Conservation (phyloP, 2,113 vertebrate genomes). For the Sapayoa aenigma region DNA sequence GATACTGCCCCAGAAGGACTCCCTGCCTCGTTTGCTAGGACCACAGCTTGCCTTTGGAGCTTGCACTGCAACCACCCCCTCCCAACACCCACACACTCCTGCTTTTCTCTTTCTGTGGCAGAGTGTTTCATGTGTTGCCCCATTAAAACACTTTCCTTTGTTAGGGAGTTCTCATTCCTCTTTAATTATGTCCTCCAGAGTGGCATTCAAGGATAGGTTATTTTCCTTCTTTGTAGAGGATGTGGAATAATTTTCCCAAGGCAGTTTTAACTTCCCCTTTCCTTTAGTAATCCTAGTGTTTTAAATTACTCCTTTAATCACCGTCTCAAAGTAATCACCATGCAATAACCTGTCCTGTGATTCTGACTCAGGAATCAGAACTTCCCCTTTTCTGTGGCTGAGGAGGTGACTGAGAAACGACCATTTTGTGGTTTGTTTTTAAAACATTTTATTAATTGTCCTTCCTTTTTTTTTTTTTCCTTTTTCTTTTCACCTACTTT, state of each 20-base stretch:
- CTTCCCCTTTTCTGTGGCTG: background rate
- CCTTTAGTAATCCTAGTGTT: conserved; percentile 62
- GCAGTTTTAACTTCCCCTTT: conserved; percentile 59
- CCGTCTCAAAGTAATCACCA: conserved; percentile 45
- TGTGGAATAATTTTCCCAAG: conserved; percentile 62
- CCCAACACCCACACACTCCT: accelerated
- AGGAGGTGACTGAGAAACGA: background rate
- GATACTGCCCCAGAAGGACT: background rate
- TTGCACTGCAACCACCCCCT: background rate
- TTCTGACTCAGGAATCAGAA: conserved; percentile 19
- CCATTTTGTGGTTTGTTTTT: background rate
- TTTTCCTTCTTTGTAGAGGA: conserved; percentile 60
- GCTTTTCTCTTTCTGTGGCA: background rate
- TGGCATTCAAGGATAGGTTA: conserved; percentile 59
- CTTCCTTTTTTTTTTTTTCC: background rate
- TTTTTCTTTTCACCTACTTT: background rate
- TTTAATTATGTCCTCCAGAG: conserved; percentile 68
- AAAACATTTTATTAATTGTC: background rate
- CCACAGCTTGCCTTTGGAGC: background rate
- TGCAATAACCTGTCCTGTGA: conserved; percentile 50
- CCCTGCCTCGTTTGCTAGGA: background rate
- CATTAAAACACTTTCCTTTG: conserved; percentile 48
- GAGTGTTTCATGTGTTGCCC: background rate
- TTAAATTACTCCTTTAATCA: conserved; percentile 68
- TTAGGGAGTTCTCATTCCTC: conserved; percentile 41